Evolutionary conservation across 2,797 vertebrate species (phyloP).

Genomic region (Bovichtus diacanthus): DNA sequence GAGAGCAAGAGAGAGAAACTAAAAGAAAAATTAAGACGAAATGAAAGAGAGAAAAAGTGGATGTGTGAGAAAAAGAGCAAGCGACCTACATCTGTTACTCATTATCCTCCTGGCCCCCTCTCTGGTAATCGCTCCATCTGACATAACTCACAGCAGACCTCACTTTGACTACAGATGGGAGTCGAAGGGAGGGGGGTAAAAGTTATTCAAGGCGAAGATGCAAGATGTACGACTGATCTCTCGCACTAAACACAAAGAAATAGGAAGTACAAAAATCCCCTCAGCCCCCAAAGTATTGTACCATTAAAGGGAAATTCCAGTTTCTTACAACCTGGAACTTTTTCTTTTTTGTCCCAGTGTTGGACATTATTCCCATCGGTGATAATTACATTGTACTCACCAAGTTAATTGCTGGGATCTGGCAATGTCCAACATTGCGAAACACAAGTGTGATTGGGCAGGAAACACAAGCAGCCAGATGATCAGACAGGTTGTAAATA

Average conservation of each 20-base stretch:
- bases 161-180: slow-evolving; percentile 89
- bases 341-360: background rate
- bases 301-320: slow-evolving; percentile 25
- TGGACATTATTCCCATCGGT: slow-evolving; percentile 32
- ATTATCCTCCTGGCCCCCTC: slow-evolving; percentile 89
- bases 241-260: slow-evolving; percentile 11
- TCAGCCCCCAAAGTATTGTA: background rate
- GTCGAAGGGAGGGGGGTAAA: slow-evolving; percentile 49
- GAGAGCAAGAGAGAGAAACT: slow-evolving; percentile 15
- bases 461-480: slow-evolving; percentile 55
- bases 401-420: slow-evolving; percentile 62
- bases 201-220: slow-evolving; percentile 85
- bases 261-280: slow-evolving; percentile 16
- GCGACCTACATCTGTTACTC: slow-evolving; percentile 92
- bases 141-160: slow-evolving; percentile 90
- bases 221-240: slow-evolving; percentile 59
- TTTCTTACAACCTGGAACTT: background rate
- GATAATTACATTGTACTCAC: slow-evolving; percentile 47
- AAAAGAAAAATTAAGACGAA: slow-evolving; percentile 30
- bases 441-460: slow-evolving; percentile 56
- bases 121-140: slow-evolving; percentile 92
- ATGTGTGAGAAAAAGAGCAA: slow-evolving; percentile 66
- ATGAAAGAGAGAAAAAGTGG: slow-evolving; percentile 46
- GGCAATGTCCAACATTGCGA: slow-evolving; percentile 44
- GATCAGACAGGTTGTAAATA: slow-evolving; percentile 65